These are phyloP conservation scores for Phyllostomus hastatus DNA, from an alignment of 2,113 vertebrate species.

Conservation along the genomic window DNA sequence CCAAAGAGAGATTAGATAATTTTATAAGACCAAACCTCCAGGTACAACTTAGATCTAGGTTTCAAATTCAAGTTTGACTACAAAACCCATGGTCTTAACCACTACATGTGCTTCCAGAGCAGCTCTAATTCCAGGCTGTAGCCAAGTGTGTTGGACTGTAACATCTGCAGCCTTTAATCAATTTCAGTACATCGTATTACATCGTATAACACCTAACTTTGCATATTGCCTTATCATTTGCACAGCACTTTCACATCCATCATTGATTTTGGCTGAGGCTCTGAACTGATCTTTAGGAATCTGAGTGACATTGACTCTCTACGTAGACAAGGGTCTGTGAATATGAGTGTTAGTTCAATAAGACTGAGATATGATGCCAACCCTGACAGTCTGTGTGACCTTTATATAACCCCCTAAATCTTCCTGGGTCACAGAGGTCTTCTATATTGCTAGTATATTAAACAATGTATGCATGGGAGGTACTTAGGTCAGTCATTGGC, in stretches of 20 bases:
- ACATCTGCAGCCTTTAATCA: neutral
- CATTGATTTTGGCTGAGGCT: neutral
- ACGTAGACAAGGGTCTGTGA: neutral
- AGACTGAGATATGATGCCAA: neutral
- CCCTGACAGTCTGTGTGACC: neutral
- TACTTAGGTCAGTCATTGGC: neutral
- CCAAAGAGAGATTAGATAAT: neutral
- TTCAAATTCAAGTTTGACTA: neutral
- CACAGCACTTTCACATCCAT: neutral
- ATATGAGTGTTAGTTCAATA: neutral
- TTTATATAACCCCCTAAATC: neutral
- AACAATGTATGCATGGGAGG: neutral
- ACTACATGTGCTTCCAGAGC: neutral
- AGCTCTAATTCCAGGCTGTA: neutral
- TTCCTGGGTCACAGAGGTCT: neutral
- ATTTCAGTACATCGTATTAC: neutral
- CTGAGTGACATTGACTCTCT: neutral
- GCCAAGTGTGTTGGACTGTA: neutral
- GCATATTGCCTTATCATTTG: neutral
- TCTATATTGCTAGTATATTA: neutral
- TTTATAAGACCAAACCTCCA: neutral
- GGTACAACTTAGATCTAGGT: neutral
- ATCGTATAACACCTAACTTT: neutral
- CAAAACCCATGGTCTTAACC: neutral
- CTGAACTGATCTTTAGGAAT: neutral